Evolutionary conservation across 2,888 invertebrate genomes (phyloP).

Genomic region (Euzophera pinguis): DNA sequence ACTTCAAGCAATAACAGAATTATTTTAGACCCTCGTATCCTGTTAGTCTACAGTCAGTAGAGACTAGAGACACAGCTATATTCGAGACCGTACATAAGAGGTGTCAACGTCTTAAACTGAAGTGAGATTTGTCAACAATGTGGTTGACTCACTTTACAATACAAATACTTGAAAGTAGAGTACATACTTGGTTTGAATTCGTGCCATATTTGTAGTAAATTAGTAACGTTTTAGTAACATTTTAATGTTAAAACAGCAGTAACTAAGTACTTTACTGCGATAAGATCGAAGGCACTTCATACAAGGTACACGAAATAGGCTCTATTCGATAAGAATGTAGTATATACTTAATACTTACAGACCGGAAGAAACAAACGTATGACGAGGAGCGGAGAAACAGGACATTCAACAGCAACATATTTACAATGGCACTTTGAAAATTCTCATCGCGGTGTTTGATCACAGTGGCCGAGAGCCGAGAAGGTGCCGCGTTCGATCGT

Average conservation of each 20-base stretch:
- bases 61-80: slow-evolving; percentile 7
- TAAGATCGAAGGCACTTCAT: slow-evolving; percentile 19
- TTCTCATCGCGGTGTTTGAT: slow-evolving; percentile 43
- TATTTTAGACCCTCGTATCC: too few relatives aligned
- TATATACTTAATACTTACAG: too few relatives aligned
- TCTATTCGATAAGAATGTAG: slow-evolving; percentile 35
- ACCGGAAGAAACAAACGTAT: slow-evolving; percentile 26
- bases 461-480: slow-evolving; percentile 42
- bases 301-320: slow-evolving; percentile 30
- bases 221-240: slow-evolving; percentile 18
- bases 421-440: slow-evolving; percentile 40
- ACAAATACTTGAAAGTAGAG: slow-evolving; percentile 26
- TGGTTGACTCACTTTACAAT: slow-evolving; percentile 28
- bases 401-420: slow-evolving; percentile 31
- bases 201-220: slow-evolving; percentile 13
- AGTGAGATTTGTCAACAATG: slow-evolving; percentile 31
- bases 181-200: slow-evolving; percentile 1
- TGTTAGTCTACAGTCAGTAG: too few relatives aligned
- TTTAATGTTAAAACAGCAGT: slow-evolving; percentile 14
- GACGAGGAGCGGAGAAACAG: slow-evolving; percentile 19
- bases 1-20: too few relatives aligned
- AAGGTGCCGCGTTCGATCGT: slow-evolving; percentile 43
- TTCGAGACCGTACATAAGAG: slow-evolving; percentile 24
- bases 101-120: slow-evolving; percentile 26
- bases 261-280: slow-evolving; percentile 13